Percentiles rank a stretch among this genome's conserved stretches.
These are phyloP conservation scores for Notolabrus celidotus DNA, from an alignment of 2,797 vertebrate species.

Conservation along the genomic window DNA sequence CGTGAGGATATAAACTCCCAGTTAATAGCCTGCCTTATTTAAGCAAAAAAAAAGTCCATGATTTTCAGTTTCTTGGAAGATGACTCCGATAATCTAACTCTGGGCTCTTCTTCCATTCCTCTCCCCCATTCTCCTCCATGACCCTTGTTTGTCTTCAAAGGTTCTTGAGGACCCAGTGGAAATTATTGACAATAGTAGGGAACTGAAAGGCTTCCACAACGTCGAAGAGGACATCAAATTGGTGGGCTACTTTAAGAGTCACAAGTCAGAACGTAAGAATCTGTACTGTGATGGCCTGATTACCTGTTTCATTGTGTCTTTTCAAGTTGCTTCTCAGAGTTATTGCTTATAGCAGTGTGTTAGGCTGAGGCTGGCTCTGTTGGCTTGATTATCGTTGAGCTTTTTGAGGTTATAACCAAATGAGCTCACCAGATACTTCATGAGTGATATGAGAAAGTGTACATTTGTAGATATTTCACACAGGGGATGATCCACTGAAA, in stretches of 20 bases:
- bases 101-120: constrained; percentile 21
- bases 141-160: constrained; percentile 71
- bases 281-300: constrained; percentile 66
- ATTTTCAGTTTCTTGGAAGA: constrained; percentile 15
- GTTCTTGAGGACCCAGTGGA: constrained; percentile 94
- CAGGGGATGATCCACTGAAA: constrained; percentile 34
- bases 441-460: constrained; percentile 33
- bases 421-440: constrained; percentile 16
- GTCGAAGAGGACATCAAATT: constrained; percentile 93
- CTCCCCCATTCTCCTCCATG: constrained; percentile 6
- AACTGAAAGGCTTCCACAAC: constrained; percentile 90
- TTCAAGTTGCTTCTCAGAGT: constrained; percentile 35
- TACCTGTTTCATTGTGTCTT: constrained; percentile 38
- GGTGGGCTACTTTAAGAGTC: constrained; percentile 94
- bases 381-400: constrained; percentile 7
- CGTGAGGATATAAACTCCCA: constrained; percentile 79
- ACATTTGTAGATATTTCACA: constrained; percentile 36
- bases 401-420: constrained; percentile 4
- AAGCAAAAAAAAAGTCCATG: constrained; percentile 27
- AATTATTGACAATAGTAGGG: constrained; percentile 88
- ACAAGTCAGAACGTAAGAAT: constrained; percentile 93
- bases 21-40: constrained; percentile 71
- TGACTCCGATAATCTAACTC: constrained; percentile 17
- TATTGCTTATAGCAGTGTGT: constrained; percentile 23
- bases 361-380: constrained; percentile 5